phyloP scores from a whole-genome alignment of 2,888 invertebrate species.

The Aspidiotus destructor region DNA sequence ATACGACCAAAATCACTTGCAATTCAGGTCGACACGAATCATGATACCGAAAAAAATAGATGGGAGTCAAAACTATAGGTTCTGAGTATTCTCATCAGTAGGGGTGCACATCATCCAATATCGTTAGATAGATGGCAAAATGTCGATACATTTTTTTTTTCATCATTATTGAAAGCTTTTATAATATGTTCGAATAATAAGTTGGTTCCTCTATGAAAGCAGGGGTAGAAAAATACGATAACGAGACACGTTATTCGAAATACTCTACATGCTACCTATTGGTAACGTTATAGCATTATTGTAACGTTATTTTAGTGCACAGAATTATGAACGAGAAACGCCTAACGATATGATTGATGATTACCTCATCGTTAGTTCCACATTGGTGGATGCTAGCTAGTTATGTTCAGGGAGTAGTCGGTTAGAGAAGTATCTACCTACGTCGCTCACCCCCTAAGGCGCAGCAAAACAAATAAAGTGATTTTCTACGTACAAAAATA shows the following conservation, averaged over 20 bases:
- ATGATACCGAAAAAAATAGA: too few relatives aligned
- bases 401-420: conserved; percentile 2
- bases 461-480: not conserved
- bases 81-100: too few relatives aligned
- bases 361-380: conserved; percentile 2
- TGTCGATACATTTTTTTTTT: too few relatives aligned
- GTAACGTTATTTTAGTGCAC: not conserved
- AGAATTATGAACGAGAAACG: not conserved
- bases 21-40: too few relatives aligned
- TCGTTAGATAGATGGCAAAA: too few relatives aligned
- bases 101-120: too few relatives aligned
- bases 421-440: not conserved
- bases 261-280: not conserved
- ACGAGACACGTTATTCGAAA: conserved; percentile 1
- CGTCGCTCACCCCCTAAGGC: too few relatives aligned
- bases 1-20: too few relatives aligned
- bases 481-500: not conserved
- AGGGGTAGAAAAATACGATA: not conserved
- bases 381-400: not conserved
- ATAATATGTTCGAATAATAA: too few relatives aligned
- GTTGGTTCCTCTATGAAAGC: too few relatives aligned
- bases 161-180: too few relatives aligned
- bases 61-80: too few relatives aligned
- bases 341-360: conserved; percentile 2
- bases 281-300: not conserved